A percentile compares a stretch with the other conserved stretches of the same genome.
These are phyloP conservation scores for Tetragnatha montana DNA, from an alignment of 2,888 invertebrate species.

Conservation along the genomic window DNA sequence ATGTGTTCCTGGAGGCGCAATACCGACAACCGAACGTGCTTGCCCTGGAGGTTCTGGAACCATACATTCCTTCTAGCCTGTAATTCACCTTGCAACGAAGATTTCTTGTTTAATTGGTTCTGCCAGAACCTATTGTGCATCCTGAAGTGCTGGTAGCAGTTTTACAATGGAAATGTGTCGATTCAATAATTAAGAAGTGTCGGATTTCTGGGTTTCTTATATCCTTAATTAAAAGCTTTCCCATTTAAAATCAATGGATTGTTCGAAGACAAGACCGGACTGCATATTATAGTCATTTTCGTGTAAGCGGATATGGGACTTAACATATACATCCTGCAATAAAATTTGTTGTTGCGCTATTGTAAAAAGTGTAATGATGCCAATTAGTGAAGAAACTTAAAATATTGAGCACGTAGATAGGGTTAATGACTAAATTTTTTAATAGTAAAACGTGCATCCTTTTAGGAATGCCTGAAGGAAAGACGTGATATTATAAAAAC, in stretches of 20 bases:
- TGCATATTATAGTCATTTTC: background rate
- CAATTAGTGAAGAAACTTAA: background rate
- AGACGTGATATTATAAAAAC: background rate
- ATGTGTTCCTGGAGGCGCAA: conserved; percentile 11
- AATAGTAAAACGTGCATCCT: background rate
- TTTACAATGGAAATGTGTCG: background rate
- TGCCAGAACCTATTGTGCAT: background rate
- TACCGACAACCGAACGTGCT: conserved; percentile 21
- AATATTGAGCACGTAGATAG: background rate
- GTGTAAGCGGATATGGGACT: background rate
- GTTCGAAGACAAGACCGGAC: background rate
- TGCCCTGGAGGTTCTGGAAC: background rate
- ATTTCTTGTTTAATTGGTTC: background rate
- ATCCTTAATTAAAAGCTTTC: background rate
- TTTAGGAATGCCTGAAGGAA: no score
- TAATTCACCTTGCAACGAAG: conserved; percentile 6
- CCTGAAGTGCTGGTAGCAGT: background rate
- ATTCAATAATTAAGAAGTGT: background rate
- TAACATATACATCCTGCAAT: background rate
- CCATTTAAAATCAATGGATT: background rate
- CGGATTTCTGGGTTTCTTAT: background rate
- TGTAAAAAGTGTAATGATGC: background rate
- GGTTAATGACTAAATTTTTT: background rate
- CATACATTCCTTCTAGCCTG: background rate
- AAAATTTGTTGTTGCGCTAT: background rate